A percentile compares a stretch with the other conserved stretches of the same genome.
phyloP scores from a whole-genome alignment of 2,888 invertebrate genomes.

The Hirtodrosophila histrioides region DNA sequence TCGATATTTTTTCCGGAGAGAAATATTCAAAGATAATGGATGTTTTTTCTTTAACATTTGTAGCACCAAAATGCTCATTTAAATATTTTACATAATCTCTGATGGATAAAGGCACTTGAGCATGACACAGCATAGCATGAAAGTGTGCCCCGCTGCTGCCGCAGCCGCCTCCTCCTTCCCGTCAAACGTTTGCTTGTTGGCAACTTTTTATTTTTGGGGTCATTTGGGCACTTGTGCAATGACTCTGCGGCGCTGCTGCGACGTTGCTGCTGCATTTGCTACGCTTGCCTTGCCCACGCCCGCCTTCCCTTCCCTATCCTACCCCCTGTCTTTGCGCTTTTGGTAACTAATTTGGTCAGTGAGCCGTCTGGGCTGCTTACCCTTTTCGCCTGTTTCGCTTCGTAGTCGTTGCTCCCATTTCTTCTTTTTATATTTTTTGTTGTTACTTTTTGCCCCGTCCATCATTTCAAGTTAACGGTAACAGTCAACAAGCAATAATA shows the following conservation, averaged over 20 bases:
- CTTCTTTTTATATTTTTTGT: neutral
- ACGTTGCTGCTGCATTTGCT: conserved; percentile 27
- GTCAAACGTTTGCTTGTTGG: conserved; percentile 29
- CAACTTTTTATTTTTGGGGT: conserved; percentile 50
- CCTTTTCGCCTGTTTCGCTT: conserved; percentile 33
- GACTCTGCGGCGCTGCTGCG: conserved; percentile 11
- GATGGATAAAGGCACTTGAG: conserved; percentile 25
- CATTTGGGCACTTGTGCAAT: conserved; percentile 54
- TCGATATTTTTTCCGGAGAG: too few relatives aligned
- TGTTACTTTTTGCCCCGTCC: conserved; percentile 21
- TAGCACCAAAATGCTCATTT: too few relatives aligned
- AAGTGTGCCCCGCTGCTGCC: too few relatives aligned
- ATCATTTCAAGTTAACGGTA: conserved; percentile 67
- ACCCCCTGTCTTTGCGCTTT: conserved; percentile 20
- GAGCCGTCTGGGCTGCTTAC: conserved; percentile 25
- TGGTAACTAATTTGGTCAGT: conserved; percentile 44
- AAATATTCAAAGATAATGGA: too few relatives aligned
- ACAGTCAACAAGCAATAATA: conserved; percentile 57
- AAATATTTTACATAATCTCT: too few relatives aligned
- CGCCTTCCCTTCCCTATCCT: neutral
- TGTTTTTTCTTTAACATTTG: too few relatives aligned
- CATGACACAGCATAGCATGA: conserved; percentile 19
- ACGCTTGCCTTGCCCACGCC: conserved; percentile 14
- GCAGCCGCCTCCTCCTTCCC: too few relatives aligned
- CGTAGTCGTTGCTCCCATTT: conserved; percentile 50